These are phyloP conservation scores for Megaceryle torquata DNA, from an alignment of 2,113 vertebrate genomes.

Conservation along the genomic window DNA sequence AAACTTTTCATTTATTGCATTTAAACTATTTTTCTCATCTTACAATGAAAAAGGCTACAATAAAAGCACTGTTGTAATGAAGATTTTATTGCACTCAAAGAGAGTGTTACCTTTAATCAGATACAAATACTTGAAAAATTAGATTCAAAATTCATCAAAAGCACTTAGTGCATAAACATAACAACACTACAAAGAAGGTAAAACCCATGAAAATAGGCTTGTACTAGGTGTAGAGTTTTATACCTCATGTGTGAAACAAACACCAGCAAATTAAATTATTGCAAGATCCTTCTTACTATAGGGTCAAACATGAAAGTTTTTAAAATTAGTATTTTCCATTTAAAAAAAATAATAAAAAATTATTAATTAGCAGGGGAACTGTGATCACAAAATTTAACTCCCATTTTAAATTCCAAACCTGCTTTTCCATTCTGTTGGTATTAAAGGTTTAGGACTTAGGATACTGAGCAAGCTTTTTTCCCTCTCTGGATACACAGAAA, in stretches of 20 bases:
- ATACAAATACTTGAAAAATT: not conserved
- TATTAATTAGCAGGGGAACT: not conserved
- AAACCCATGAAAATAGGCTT: not conserved
- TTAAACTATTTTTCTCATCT: not conserved
- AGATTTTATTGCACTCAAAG: not conserved
- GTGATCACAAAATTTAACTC: not conserved
- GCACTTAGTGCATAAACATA: not conserved
- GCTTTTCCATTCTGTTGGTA: not conserved
- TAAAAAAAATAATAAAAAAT: not conserved
- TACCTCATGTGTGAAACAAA: not conserved
- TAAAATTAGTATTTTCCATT: not conserved
- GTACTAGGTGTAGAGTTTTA: not conserved
- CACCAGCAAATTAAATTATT: not conserved
- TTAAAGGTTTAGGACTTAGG: not conserved
- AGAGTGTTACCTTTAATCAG: not conserved
- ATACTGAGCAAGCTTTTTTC: not conserved
- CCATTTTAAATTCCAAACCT: not conserved
- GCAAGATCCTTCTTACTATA: not conserved
- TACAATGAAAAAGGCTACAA: not conserved
- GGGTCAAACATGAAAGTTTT: not conserved
- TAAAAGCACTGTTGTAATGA: not conserved
- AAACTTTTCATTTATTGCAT: not conserved
- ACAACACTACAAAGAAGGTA: not conserved
- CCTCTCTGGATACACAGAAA: not conserved
- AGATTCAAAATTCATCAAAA: constrained; percentile 15